phyloP scores from a whole-genome alignment of 2,888 invertebrate species.

The Ophioninae sp. region DNA sequence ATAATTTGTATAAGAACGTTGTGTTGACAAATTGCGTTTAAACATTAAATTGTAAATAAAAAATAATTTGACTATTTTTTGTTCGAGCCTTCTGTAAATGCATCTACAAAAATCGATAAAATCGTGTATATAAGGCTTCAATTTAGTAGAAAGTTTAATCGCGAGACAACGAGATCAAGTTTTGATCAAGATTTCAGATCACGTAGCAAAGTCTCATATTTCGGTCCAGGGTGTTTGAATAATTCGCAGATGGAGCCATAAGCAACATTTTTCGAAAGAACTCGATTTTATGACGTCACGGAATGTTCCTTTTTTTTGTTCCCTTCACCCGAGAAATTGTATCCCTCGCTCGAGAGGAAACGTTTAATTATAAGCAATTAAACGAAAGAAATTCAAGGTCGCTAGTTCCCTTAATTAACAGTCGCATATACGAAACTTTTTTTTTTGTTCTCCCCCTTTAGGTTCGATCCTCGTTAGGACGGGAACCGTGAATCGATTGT shows the following conservation, averaged over 20 bases:
- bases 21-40: too few species aligned
- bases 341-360: slow-evolving; percentile 7
- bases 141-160: slow-evolving; percentile 37
- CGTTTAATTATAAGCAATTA: slow-evolving; percentile 44
- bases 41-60: too few species aligned
- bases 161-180: neutral
- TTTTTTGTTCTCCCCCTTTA: neutral
- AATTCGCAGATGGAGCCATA: neutral
- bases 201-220: neutral
- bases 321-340: slow-evolving; percentile 19
- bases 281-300: slow-evolving; percentile 2
- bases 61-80: too few species aligned
- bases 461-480: neutral
- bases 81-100: too few species aligned
- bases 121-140: neutral
- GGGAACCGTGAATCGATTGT: slow-evolving; percentile 16
- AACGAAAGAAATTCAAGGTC: slow-evolving; percentile 3
- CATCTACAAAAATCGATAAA: too few species aligned
- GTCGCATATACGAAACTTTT: slow-evolving; percentile 8
- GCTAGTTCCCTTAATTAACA: slow-evolving; percentile 33
- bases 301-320: neutral
- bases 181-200: slow-evolving; percentile 9
- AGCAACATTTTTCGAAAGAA: slow-evolving; percentile 3
- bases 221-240: slow-evolving; percentile 14
- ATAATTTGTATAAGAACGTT: too few species aligned